These are phyloP conservation scores for Leuciscus idus DNA, from an alignment of 2,113 vertebrate genomes.

Conservation along the genomic window DNA sequence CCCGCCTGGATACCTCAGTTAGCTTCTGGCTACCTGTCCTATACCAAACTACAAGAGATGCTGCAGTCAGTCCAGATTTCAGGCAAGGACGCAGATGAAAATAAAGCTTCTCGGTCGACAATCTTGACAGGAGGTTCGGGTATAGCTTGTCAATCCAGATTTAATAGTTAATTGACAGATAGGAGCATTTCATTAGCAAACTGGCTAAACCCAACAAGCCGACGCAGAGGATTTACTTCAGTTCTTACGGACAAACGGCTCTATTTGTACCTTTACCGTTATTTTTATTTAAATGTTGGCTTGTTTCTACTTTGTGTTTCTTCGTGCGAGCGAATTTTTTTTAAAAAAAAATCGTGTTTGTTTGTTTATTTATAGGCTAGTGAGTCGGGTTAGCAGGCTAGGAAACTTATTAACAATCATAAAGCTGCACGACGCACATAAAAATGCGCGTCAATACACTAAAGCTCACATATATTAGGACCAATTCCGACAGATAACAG, in stretches of 20 bases:
- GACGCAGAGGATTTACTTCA: neutral
- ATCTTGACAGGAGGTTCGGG: neutral
- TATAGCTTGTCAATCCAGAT: neutral
- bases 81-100: neutral
- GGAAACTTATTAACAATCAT: slow-evolving; percentile 63
- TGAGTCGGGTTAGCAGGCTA: slow-evolving; percentile 67
- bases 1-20: slow-evolving; percentile 38
- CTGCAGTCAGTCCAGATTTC: neutral
- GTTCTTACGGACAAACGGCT: neutral
- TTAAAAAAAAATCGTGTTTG: neutral
- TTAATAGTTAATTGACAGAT: neutral
- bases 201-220: slow-evolving; percentile 40
- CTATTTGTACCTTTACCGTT: neutral
- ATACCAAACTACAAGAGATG: slow-evolving; percentile 28
- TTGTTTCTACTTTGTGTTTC: neutral
- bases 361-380: slow-evolving; percentile 48
- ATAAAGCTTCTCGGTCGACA: neutral
- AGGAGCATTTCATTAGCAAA: slow-evolving; percentile 13
- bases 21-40: slow-evolving; percentile 39
- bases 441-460: slow-evolving; percentile 46
- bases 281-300: neutral
- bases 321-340: neutral
- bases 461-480: neutral
- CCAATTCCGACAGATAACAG: neutral
- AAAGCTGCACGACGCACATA: slow-evolving; percentile 67